Evolutionary conservation across 1,140 invertebrate species (phyloP).

Genomic region (Maconellicoccus hirsutus): DNA sequence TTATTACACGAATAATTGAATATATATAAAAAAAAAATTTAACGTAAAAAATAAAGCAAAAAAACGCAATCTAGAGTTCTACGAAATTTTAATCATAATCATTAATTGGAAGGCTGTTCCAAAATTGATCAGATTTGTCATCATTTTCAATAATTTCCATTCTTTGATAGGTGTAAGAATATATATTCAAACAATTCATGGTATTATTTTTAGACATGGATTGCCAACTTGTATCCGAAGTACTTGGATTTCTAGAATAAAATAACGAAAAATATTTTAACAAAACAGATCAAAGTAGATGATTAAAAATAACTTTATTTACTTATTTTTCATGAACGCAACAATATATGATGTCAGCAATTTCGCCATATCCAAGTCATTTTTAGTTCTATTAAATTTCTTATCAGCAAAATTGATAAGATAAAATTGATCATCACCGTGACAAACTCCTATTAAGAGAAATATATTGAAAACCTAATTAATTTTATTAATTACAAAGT

Average conservation of each 20-base stretch:
- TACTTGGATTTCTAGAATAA: constrained; percentile 4
- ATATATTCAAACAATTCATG: constrained; percentile 8
- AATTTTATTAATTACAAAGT: too few relatives aligned
- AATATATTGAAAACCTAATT: too few relatives aligned
- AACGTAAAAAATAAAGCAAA: too few relatives aligned
- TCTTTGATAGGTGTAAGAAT: not conserved
- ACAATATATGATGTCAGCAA: not conserved
- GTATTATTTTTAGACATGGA: not conserved
- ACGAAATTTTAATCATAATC: too few relatives aligned
- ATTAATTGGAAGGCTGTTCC: not conserved
- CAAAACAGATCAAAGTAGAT: too few relatives aligned
- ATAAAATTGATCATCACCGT: constrained; percentile 29
- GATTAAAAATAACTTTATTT: too few relatives aligned
- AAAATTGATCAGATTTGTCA: not conserved
- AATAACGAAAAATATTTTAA: too few relatives aligned
- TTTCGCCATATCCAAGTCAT: not conserved
- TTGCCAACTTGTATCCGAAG: not conserved
- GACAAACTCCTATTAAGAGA: constrained; percentile 29
- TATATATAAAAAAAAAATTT: too few relatives aligned
- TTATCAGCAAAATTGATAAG: not conserved
- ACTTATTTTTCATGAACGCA: not conserved
- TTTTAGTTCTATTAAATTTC: not conserved
- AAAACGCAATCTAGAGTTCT: too few relatives aligned
- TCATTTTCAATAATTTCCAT: not conserved
- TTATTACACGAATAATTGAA: too few relatives aligned